Base-by-base conservation (phyloP, 2,797 vertebrate genomes). In the Poeciliopsis turneri region DNA sequence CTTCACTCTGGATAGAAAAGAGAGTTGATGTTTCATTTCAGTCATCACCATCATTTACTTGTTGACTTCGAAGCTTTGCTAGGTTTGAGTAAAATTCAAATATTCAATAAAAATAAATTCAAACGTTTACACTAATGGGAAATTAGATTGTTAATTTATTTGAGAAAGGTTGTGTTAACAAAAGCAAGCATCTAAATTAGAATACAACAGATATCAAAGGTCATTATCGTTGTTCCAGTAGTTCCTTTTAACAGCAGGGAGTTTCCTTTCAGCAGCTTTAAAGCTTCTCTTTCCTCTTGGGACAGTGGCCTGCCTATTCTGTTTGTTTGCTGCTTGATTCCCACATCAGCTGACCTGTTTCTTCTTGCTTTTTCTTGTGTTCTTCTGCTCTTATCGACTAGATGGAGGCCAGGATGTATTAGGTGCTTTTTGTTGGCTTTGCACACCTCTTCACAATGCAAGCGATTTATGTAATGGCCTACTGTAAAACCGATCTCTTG, bases 321-420 rank as follows among this genome's bases (percentile, higher is more conserved):
- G 36, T 76, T 43, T 71, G 28, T 69, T 30, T 4, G 7, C 80
- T 74, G 36, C 51, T 41, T 6, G 18, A 59, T 72, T 90, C 89
- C 75, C 82, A 68, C 9, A 78, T 82, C 79, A 85, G 72, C 76
- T 84, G 79, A 80, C 88, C 90, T 82, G 81, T n/a, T 88, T 93
- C 73, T 77, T 87, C 75, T 66, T 66, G 75, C 9, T 30, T n/a
- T 76, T 57, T 78, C 47, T 75, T 41, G 61, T 73, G 76, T 76
- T 80, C 46, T 16, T 72, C 43, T n/a, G 23, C n/a, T 57, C 70
- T 82, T 84, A 89, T 88, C 86, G 33, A 55, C 33, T 72, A 1
- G 30, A 87, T 83, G 55, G 79, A 82, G 84, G 79, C 36, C 81
- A 74, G 28, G 39, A 30, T 53, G 77, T 83, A 79, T 87, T n/a